These are phyloP conservation scores for Ptiloglossa arizonensis DNA, from an alignment of 1,140 invertebrate genomes.

Conservation along the genomic window DNA sequence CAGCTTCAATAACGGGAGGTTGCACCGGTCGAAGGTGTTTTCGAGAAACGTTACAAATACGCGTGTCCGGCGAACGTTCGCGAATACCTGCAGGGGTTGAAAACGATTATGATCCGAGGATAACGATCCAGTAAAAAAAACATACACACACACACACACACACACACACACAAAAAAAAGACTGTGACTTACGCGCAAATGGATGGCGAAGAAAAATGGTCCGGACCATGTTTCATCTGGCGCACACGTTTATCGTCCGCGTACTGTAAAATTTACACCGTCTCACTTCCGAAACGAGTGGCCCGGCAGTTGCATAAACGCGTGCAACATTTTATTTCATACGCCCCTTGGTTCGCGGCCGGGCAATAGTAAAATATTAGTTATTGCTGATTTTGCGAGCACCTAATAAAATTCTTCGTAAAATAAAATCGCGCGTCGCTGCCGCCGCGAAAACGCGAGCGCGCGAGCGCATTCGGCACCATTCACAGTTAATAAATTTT, in stretches of 20 bases:
- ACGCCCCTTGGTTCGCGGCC: constrained; percentile 28
- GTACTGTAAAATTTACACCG: constrained; percentile 71
- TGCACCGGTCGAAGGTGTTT: background rate
- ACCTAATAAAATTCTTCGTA: constrained; percentile 71
- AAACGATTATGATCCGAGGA: constrained; percentile 62
- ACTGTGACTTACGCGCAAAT: constrained; percentile 66
- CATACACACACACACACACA: background rate
- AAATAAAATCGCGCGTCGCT: constrained; percentile 63
- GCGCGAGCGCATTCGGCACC: constrained; percentile 17
- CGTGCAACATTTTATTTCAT: constrained; percentile 70
- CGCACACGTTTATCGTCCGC: constrained; percentile 68
- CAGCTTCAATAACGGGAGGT: background rate
- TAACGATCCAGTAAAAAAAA: constrained; percentile 56
- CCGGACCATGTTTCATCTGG: constrained; percentile 68
- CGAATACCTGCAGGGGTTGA: constrained; percentile 23
- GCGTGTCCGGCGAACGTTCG: constrained; percentile 31
- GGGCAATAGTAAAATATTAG: constrained; percentile 71
- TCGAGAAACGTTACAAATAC: constrained; percentile 5
- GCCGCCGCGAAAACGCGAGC: background rate
- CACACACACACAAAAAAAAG: background rate
- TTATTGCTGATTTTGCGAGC: constrained; percentile 71
- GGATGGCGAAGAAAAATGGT: constrained; percentile 67
- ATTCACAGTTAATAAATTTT: constrained; percentile 77
- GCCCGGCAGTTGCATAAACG: constrained; percentile 67
- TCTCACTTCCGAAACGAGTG: constrained; percentile 72